phyloP scores from a whole-genome alignment of 2,113 vertebrate species.

The Murina feae region DNA sequence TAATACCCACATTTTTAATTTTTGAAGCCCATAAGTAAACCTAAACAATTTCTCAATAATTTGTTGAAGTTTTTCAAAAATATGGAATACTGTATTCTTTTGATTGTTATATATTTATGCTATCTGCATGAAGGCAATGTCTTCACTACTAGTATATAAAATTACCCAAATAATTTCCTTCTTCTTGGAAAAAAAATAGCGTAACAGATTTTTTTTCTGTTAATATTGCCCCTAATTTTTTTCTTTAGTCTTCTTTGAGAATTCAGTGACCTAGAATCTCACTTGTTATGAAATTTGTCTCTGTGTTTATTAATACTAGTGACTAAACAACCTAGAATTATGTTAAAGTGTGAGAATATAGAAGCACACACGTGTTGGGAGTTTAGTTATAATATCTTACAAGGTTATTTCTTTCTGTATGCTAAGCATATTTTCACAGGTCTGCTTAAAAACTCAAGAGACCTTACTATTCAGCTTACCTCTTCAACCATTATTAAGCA shows the following conservation, averaged over 20 bases:
- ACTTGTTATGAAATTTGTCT: not conserved
- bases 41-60: not conserved
- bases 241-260: not conserved
- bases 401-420: not conserved
- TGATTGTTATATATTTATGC: not conserved
- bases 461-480: not conserved
- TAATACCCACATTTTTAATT: not conserved
- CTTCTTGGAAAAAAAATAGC: not conserved
- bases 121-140: not conserved
- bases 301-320: not conserved
- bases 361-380: not conserved
- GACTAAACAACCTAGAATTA: constrained; percentile 2
- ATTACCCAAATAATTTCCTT: not conserved
- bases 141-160: not conserved
- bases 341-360: not conserved
- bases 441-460: not conserved
- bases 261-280: not conserved
- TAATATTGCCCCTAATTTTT: not conserved
- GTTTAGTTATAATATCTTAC: not conserved
- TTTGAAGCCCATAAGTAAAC: not conserved
- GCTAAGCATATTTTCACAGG: not conserved
- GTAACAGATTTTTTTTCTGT: not conserved
- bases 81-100: not conserved
- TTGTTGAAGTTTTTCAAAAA: not conserved
- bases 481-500: not conserved